Conservation (phyloP, 2,888 invertebrate genomes). For the Physocephala rufipes region DNA sequence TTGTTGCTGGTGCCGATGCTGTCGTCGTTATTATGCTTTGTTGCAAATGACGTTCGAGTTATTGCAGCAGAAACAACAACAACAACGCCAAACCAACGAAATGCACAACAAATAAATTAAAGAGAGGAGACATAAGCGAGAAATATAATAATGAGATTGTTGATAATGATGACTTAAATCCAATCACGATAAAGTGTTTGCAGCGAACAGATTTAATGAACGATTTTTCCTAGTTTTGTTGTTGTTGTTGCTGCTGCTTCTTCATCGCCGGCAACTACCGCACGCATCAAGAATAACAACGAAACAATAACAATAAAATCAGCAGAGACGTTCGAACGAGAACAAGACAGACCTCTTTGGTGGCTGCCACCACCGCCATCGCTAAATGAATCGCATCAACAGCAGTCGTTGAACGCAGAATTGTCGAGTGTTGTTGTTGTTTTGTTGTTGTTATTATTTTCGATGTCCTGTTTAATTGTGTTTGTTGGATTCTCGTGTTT, state of each 20-base stretch:
- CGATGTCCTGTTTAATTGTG: background rate
- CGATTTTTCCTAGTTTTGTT: too few species aligned
- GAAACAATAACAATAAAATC: slow-evolving; percentile 23
- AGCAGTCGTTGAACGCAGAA: slow-evolving; percentile 26
- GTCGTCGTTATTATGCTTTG: slow-evolving; percentile 32
- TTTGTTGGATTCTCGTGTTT: slow-evolving; percentile 15
- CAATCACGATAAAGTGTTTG: slow-evolving; percentile 35
- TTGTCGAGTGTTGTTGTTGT: slow-evolving; percentile 32
- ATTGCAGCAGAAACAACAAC: background rate
- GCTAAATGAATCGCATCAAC: background rate
- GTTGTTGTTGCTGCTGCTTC: slow-evolving; percentile 15
- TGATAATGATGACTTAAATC: slow-evolving; percentile 23
- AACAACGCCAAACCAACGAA: too few species aligned
- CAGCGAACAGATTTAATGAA: slow-evolving; percentile 28
- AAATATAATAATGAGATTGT: background rate
- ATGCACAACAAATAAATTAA: too few species aligned
- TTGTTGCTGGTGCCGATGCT: slow-evolving; percentile 28
- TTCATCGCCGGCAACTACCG: slow-evolving; percentile 6
- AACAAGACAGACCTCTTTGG: too few species aligned
- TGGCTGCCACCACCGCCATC: too few species aligned
- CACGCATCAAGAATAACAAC: slow-evolving; percentile 1
- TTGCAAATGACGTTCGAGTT: slow-evolving; percentile 7
- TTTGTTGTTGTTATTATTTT: slow-evolving; percentile 31
- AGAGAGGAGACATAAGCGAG: background rate
- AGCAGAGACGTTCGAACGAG: background rate